Conservation (phyloP, 2,888 invertebrate species). For the Limnephilus lunatus region DNA sequence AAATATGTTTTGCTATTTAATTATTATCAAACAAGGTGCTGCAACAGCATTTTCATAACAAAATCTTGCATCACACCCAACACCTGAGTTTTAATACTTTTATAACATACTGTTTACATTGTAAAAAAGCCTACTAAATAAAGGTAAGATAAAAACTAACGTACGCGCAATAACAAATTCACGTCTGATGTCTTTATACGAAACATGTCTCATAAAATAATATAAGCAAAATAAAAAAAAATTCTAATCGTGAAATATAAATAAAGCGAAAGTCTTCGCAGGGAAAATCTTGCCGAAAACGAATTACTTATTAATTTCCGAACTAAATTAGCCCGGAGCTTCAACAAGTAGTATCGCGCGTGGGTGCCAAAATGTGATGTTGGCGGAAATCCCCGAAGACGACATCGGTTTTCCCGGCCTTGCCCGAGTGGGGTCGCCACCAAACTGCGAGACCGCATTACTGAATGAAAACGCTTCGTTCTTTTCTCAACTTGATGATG, state of each 20-base stretch:
- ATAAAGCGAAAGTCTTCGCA: background rate
- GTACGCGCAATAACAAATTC: background rate
- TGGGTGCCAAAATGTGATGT: background rate
- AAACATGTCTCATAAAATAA: background rate
- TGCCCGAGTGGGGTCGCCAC: background rate
- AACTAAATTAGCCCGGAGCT: background rate
- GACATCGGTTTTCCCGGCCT: background rate
- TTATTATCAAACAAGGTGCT: background rate
- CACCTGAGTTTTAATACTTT: background rate
- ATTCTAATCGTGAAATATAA: background rate
- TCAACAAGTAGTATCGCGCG: conserved; percentile 24
- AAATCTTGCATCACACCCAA: background rate
- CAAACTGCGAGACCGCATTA: background rate
- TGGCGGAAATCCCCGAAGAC: conserved; percentile 8
- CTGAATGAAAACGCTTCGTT: too few relatives aligned
- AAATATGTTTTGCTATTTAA: background rate
- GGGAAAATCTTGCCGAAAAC: background rate
- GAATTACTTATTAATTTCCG: background rate
- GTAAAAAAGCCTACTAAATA: background rate
- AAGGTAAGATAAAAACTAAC: background rate
- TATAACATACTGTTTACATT: too few relatives aligned
- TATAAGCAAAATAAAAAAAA: background rate
- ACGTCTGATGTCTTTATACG: background rate
- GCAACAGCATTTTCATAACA: background rate
- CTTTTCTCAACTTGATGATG: background rate